phyloP scores from a whole-genome alignment of 2,113 vertebrate species.

The Cephalopterus ornatus region DNA sequence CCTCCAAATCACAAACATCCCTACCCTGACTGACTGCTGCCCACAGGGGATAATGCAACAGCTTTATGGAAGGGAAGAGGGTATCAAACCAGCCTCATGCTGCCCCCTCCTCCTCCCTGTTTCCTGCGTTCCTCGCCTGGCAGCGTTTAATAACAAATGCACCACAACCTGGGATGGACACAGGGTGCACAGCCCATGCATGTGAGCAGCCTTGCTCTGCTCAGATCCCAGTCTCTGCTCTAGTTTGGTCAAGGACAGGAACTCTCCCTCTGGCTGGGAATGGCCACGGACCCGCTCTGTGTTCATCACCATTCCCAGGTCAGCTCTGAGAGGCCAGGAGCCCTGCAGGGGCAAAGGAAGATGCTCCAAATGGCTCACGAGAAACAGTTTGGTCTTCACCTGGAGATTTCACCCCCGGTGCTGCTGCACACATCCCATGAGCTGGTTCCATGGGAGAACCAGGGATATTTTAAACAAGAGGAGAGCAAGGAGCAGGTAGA shows the following conservation, averaged over 20 bases:
- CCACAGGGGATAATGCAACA: not conserved
- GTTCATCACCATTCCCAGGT: not conserved
- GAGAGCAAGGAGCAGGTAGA: not conserved
- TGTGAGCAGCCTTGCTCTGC: not conserved
- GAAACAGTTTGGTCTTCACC: not conserved
- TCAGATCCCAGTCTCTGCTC: not conserved
- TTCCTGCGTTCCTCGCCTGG: not conserved
- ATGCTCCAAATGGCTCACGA: not conserved
- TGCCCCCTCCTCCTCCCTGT: not conserved
- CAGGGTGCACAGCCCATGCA: not conserved
- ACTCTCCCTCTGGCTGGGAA: not conserved
- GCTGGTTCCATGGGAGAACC: not conserved
- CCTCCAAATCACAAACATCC: not conserved
- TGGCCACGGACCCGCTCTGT: not conserved
- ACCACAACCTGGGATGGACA: too few relatives aligned
- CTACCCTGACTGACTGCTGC: not conserved
- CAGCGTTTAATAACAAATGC: not conserved
- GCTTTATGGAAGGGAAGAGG: not conserved
- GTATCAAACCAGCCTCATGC: not conserved
- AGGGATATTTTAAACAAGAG: slow-evolving; percentile 16
- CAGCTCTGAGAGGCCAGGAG: not conserved
- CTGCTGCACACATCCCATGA: not conserved
- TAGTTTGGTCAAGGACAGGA: not conserved
- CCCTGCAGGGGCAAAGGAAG: not conserved
- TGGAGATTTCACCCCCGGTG: not conserved